Evolutionary conservation across 2,888 invertebrate genomes (phyloP), one percentile per base, ranked within the genome.

Genomic region (Lasioglossum vierecki): DNA sequence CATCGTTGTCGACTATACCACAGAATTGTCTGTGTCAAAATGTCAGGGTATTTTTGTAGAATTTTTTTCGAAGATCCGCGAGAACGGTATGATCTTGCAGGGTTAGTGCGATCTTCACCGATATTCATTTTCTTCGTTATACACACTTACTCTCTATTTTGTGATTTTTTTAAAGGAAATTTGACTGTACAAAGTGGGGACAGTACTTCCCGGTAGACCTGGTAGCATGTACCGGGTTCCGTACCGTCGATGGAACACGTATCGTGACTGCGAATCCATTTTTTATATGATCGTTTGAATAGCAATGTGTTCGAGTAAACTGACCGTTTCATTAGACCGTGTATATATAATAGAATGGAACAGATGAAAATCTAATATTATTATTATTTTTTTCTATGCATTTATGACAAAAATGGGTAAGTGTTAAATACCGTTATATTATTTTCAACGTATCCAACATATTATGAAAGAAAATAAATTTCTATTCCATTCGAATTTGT

Each of bases 191-290:
- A 30, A 30, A 30, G 60, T 13, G 13, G 13, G 6, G 6, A 60
- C 60, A 13, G 30, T 30, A 18, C 63, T 18, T 30, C 63, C 63
- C 13, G 63, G 63, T 63, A 63, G 30, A 63, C 15, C 63, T 63
- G 15, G 30, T 30, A 18, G 63, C 30, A 30, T 30, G 30, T 30
- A 30, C 35, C 30, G 66, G 0, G 30, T 30, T 11, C 63, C 15
- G 30, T 30, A 39, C 68, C 68, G 39, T 39, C 39, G 68, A 68
- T 39, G 68, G 68, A 68, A 82, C 73, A 71, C 82, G 75, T 83
- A 76, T 81, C 76, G 79, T 74, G 15, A 63, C 60, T 22, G 22
- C 4, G n/a, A 53, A 8, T 53, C 22, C 8, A 53, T 22, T 22
- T 22, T 53, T 22, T 22, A 22, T 18, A 53, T 22, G 2, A 8